Base-by-base conservation (phyloP, 1,140 invertebrate species). In the Cydia splendana region DNA sequence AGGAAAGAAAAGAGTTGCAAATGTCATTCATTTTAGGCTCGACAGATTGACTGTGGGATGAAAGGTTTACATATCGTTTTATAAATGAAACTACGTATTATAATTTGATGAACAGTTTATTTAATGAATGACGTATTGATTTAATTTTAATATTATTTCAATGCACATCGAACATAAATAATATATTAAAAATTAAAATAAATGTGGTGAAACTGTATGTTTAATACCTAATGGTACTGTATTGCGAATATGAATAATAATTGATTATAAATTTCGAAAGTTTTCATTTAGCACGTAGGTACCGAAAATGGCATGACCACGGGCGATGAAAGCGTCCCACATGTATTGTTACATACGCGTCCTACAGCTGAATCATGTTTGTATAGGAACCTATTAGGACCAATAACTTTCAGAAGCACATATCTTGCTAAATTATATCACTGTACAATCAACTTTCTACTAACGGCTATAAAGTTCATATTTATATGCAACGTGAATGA, bases 281-380 rank as follows among this genome's bases (percentile, higher is more conserved):
- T 71, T 71, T 38, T 18, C 67, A 42, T 38, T 71, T 18, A 24
- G 67, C 67, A 71, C 67, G 67, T 71, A 18, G 30, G 38, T 10
- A 69, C 80, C 86, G 13, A 83, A 87, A 87, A 86, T 82, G 85
- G 86, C 81, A 80, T 57, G 76, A 69, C 81, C 85, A 87, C 76
- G 82, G 82, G 75, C 79, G 77, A 85, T 82, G 87, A 89, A 91
- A 91, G 86, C 82, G 84, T 81, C 82, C 88, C 83, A 89, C 80
- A 87, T 89, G 80, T 83, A 85, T 87, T 86, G 86, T 87, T 83
- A 78, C 81, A 84, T 83, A 83, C 74, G 76, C 80, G 78, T 82
- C 74, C 80, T 75, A 85, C 79, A 76, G 75, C 82, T 76, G 13
- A 78, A 42, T 71, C 34, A 71, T 71, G 67, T 71, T 71, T 71